Percentiles rank a stretch among this genome's conserved stretches.
These are phyloP conservation scores for Apamea epomidion DNA, from an alignment of 2,888 invertebrate species.

Conservation along the genomic window DNA sequence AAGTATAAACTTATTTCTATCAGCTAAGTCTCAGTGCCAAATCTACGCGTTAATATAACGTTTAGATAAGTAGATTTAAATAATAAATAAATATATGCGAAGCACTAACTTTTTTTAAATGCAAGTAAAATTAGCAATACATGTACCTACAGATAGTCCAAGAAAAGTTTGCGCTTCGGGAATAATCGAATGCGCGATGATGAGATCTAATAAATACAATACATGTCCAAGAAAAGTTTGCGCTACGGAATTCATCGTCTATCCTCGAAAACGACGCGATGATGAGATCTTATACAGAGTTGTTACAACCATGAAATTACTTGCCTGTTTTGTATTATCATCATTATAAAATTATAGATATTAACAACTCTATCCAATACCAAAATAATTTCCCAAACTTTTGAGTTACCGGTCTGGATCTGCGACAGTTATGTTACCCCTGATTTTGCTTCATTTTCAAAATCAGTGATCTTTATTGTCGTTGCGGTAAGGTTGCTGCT, in stretches of 20 bases:
- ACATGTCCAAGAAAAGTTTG: neutral
- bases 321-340: neutral
- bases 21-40: neutral
- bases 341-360: neutral
- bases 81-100: no score
- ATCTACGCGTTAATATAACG: conserved; percentile 12
- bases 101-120: no score
- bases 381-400: neutral
- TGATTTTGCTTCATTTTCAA: neutral
- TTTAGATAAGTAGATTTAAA: neutral
- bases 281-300: neutral
- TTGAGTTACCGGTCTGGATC: neutral
- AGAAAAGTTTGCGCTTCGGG: neutral
- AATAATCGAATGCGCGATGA: neutral
- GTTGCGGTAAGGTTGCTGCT: neutral
- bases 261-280: no score
- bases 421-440: neutral
- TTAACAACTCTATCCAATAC: neutral
- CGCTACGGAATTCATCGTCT: neutral
- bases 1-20: neutral
- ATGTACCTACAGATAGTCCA: no score
- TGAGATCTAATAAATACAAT: neutral
- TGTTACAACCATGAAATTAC: neutral
- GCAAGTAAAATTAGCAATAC: no score
- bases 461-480: neutral